Percentiles rank a stretch among this genome's conserved stretches.
Conservation (phyloP, 1,140 invertebrate genomes). For the Andrena cerasifolii region DNA sequence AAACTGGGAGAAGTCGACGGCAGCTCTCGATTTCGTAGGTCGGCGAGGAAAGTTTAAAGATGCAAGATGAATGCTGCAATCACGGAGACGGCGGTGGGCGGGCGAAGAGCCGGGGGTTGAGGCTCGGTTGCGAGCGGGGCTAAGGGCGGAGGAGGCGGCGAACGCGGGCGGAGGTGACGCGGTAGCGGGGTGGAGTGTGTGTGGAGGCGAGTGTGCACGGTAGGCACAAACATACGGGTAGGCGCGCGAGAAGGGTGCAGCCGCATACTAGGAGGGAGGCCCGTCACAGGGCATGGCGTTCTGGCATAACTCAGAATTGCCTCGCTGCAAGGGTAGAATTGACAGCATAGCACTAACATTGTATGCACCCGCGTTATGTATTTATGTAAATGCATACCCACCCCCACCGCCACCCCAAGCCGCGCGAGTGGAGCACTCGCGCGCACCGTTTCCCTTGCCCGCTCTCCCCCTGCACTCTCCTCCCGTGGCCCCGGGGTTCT, state of each 20-base stretch:
- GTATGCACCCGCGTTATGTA: constrained; percentile 82
- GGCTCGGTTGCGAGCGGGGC: not conserved
- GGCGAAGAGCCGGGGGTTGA: not conserved
- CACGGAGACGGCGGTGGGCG: not conserved
- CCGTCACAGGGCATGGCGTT: constrained; percentile 75
- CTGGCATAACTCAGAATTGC: constrained; percentile 82
- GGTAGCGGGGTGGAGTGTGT: constrained; percentile 19
- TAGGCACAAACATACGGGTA: constrained; percentile 55
- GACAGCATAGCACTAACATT: constrained; percentile 82
- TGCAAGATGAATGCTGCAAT: constrained; percentile 42
- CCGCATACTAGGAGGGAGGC: constrained; percentile 60
- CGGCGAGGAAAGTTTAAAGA: constrained; percentile 23
- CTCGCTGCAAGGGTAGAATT: constrained; percentile 81
- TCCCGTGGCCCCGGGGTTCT: constrained; percentile 40
- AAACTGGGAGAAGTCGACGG: not conserved
- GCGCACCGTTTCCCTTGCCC: constrained; percentile 58
- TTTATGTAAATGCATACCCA: constrained; percentile 82
- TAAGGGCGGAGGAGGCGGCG: constrained; percentile 20
- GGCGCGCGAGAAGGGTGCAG: constrained; percentile 49
- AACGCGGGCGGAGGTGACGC: constrained; percentile 10
- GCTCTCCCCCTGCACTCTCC: constrained; percentile 27
- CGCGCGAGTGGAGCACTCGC: constrained; percentile 36
- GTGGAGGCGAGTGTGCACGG: not conserved
- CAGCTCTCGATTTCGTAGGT: not conserved
- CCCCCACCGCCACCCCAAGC: too few relatives aligned